phyloP scores from a whole-genome alignment of 2,888 invertebrate species.

The Gasteruption jaculator region DNA sequence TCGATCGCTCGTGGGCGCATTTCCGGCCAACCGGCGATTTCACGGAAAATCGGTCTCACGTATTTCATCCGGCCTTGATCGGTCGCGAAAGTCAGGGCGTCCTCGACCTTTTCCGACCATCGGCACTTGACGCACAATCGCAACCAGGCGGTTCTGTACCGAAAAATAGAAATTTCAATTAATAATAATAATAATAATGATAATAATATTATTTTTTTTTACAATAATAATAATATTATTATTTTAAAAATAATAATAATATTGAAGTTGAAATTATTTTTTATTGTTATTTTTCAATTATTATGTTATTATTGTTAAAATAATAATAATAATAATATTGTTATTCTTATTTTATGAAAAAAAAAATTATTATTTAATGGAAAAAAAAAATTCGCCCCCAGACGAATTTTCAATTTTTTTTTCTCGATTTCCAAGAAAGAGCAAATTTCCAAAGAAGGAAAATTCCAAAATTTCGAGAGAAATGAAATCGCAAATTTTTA shows the following conservation, averaged over 20 bases:
- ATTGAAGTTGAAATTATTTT: conserved; percentile 3
- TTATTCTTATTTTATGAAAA: too few species aligned
- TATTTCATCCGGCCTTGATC: conserved; percentile 89
- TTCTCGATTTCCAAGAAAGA: too few species aligned
- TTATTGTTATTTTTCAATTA: neutral
- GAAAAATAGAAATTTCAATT: conserved; percentile 9
- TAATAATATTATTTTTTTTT: conserved; percentile 1
- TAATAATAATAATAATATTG: too few species aligned
- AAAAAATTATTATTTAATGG: too few species aligned
- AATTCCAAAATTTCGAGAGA: too few species aligned
- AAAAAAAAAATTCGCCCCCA: too few species aligned
- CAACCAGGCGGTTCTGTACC: conserved; percentile 64
- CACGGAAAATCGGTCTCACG: conserved; percentile 82
- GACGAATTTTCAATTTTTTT: too few species aligned
- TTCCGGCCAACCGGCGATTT: conserved; percentile 75
- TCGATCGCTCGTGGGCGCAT: conserved; percentile 65
- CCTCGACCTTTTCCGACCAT: conserved; percentile 63
- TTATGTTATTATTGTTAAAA: too few species aligned
- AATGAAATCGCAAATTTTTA: too few species aligned
- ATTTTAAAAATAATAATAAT: conserved; percentile 2
- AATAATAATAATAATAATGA: conserved; percentile 4
- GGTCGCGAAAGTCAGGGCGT: conserved; percentile 74
- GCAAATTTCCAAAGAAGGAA: too few species aligned
- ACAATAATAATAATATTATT: conserved; percentile 7
- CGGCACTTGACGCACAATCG: conserved; percentile 71